Conservation (phyloP, 2,888 invertebrate genomes). For the Leptinotarsa juncta region DNA sequence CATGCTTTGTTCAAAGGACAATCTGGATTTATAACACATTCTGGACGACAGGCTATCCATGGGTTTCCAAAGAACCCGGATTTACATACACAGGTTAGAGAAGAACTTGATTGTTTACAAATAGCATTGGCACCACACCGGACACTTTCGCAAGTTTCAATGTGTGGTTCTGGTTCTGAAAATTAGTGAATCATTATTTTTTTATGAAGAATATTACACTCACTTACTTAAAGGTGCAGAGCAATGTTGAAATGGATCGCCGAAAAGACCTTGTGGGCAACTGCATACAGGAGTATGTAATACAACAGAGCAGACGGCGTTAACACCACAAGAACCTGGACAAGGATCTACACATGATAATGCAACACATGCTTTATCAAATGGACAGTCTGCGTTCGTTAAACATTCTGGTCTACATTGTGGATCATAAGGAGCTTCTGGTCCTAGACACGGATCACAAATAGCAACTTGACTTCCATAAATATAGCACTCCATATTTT, state of each 20-base stretch:
- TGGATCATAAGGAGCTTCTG: slow-evolving; percentile 76
- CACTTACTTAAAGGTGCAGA: slow-evolving; percentile 71
- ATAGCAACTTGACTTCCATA: slow-evolving; percentile 82
- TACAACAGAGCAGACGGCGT: slow-evolving; percentile 77
- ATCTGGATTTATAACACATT: slow-evolving; percentile 86
- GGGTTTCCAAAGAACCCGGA: slow-evolving; percentile 85
- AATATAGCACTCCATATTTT: slow-evolving; percentile 75
- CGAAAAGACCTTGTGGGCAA: slow-evolving; percentile 75
- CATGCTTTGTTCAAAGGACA: slow-evolving; percentile 79
- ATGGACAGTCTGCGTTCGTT: slow-evolving; percentile 82
- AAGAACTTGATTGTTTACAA: slow-evolving; percentile 75
- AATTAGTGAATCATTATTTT: slow-evolving; percentile 30
- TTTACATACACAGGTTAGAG: slow-evolving; percentile 77
- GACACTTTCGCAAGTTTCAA: slow-evolving; percentile 74
- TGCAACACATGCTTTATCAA: slow-evolving; percentile 80
- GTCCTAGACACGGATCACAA: slow-evolving; percentile 81
- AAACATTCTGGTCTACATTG: slow-evolving; percentile 87
- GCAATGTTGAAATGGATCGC: slow-evolving; percentile 85
- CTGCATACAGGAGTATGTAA: slow-evolving; percentile 80
- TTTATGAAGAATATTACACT: neutral
- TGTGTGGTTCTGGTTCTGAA: slow-evolving; percentile 60
- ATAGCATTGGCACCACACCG: slow-evolving; percentile 81
- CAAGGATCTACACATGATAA: slow-evolving; percentile 83
- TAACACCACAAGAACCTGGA: slow-evolving; percentile 82
- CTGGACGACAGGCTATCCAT: slow-evolving; percentile 79